Percentiles rank a stretch among this genome's conserved stretches.
These are phyloP conservation scores for Uloborus plumipes DNA, from an alignment of 2,888 invertebrate genomes.

Conservation along the genomic window DNA sequence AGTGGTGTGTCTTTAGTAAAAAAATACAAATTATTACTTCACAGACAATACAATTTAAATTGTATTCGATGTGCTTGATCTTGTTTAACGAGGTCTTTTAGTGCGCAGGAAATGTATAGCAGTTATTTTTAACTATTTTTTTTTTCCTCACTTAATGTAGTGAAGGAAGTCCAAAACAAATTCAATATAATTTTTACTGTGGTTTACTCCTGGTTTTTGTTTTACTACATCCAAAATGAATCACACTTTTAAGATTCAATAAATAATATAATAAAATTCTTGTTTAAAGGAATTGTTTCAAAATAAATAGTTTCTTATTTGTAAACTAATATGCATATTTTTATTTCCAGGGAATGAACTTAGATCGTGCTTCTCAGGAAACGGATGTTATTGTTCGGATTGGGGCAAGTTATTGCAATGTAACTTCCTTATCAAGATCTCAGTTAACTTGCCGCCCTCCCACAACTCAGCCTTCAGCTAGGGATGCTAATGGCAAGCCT, in stretches of 20 bases:
- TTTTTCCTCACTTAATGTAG: no score
- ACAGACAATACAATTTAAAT: background rate
- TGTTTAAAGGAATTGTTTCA: no score
- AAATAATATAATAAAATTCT: no score
- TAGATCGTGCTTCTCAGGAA: slow-evolving; percentile 91
- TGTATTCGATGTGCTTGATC: background rate
- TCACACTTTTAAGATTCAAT: background rate
- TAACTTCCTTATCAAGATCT: slow-evolving; percentile 90
- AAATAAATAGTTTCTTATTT: background rate
- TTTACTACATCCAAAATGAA: background rate
- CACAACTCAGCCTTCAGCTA: slow-evolving; percentile 80
- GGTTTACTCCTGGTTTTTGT: background rate
- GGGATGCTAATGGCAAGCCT: slow-evolving; percentile 76
- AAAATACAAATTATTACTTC: no score
- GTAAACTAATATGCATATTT: background rate
- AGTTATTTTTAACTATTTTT: no score
- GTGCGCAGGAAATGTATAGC: no score
- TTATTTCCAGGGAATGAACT: slow-evolving; percentile 80
- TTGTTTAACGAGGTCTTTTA: no score
- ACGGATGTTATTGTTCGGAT: slow-evolving; percentile 90
- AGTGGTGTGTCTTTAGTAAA: no score
- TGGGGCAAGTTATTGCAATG: slow-evolving; percentile 91
- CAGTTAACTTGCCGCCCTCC: slow-evolving; percentile 96
- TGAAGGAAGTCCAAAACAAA: no score
- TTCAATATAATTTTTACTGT: no score